Percentiles rank a stretch among this genome's conserved stretches.
Conservation (phyloP, 2,113 vertebrate genomes). For the Sialia sialis region DNA sequence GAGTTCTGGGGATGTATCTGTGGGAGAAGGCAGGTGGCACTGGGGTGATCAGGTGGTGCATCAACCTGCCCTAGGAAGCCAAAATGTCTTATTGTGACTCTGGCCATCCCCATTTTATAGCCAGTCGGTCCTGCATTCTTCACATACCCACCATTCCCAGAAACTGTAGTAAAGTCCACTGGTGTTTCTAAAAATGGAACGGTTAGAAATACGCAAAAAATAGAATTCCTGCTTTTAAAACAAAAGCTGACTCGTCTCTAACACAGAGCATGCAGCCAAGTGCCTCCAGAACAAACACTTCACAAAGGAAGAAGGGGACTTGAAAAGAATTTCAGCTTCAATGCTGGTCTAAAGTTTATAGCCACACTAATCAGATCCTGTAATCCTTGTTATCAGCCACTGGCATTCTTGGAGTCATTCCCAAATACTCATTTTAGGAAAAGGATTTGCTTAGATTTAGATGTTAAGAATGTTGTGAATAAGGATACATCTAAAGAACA, state of each 20-base stretch:
- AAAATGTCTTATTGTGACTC: not conserved
- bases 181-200: constrained; percentile 47
- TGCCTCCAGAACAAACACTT: constrained; percentile 44
- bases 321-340: constrained; percentile 34
- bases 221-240: constrained; percentile 51
- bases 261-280: constrained; percentile 10
- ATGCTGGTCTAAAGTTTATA: not conserved
- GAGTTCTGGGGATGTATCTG: not conserved
- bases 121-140: not conserved
- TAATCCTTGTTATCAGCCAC: constrained; percentile 43
- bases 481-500: not conserved
- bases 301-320: constrained; percentile 18
- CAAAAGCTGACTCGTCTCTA: constrained; percentile 4
- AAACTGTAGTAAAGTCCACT: constrained; percentile 7
- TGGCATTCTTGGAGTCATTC: constrained; percentile 42
- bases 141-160: constrained; percentile 43
- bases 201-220: not conserved
- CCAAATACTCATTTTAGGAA: constrained; percentile 36
- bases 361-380: not conserved
- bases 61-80: not conserved
- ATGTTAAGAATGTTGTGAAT: constrained; percentile 6
- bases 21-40: not conserved
- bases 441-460: constrained; percentile 14
- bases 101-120: not conserved
- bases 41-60: not conserved